Base-by-base conservation (phyloP, 2,888 invertebrate species). In the Cheilosia impressa region DNA sequence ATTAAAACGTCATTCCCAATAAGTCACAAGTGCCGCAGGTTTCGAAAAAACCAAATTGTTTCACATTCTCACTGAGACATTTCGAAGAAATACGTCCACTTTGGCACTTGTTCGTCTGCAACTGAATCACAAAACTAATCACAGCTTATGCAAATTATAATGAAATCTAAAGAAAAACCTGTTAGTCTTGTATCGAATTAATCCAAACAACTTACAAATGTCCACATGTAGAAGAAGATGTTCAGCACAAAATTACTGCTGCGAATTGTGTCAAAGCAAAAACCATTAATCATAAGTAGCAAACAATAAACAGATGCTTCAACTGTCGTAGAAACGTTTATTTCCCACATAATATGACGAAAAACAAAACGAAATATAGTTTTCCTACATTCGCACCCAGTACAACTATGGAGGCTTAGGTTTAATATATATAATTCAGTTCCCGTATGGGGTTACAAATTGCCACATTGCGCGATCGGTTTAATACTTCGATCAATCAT, bases 401-500 rank as follows among this genome's bases (percentile, higher is more conserved):
- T 13, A 41, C 72, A 62, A 22, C 52, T 55, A 55, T 34, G 17
- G 62, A 53, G 19, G 50, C 50, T 50, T 3, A 10, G 47, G 41
- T 24, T 22, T 22, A 9, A 15, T 71, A 4, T 47, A 71, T 43
- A 60, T 19, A 72, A 50, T 38, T 15, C 41, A 24, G 50, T 19
- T 7, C 10, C 9, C 24, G 24, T 53, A 53, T 52, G 62, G 55
- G 38, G 34, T 24, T 60, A 75, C 65, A 76, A 76, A 73, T 73
- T 52, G 50, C 58, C 76, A 66, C 52, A 76, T 52, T 68, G 31
- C 17, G 43, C 41, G 34, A 52, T 13, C 41, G 50, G 19, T 55
- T 57, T 68, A 34, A 45, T 53, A 53, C 60, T 53, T 17, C 43
- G 60, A 78, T 78, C 72, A 78, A 83, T 83, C 72, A 83, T 68